Percentiles rank a stretch among this genome's conserved stretches.
Conservation (phyloP, 23 tunicate species). For the Styela plicata region DNA sequence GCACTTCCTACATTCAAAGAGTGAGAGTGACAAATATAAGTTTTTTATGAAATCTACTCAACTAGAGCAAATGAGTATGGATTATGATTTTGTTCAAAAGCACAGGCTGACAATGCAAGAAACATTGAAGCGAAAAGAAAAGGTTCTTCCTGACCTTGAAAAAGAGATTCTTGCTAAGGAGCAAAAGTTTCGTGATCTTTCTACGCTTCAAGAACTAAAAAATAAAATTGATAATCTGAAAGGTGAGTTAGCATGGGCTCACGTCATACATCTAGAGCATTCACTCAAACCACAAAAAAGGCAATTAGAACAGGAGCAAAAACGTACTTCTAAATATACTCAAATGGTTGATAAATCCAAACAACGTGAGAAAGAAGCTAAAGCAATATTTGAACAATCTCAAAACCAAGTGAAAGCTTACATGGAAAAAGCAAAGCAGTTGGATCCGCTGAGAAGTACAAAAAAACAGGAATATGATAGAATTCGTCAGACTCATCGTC, state of each 20-base stretch:
- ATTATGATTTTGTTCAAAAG: slow-evolving; percentile 71
- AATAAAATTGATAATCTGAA: slow-evolving; percentile 49
- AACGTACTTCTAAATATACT: slow-evolving; percentile 52
- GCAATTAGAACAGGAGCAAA: slow-evolving; percentile 60
- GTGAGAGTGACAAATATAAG: slow-evolving; percentile 82
- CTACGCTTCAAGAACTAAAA: slow-evolving; percentile 67
- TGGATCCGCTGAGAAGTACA: slow-evolving; percentile 49
- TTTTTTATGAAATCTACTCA: slow-evolving; percentile 87
- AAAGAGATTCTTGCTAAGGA: slow-evolving; percentile 75
- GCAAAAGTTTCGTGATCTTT: slow-evolving; percentile 53
- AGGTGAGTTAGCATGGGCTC: slow-evolving; percentile 85
- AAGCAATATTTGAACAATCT: slow-evolving; percentile 48
- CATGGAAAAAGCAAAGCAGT: slow-evolving; percentile 52
- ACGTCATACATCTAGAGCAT: slow-evolving; percentile 74
- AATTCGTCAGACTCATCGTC: slow-evolving; percentile 14
- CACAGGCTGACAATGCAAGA: slow-evolving; percentile 45
- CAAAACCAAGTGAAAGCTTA: slow-evolving; percentile 56
- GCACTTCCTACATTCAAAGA: slow-evolving; percentile 82
- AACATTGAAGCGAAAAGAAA: slow-evolving; percentile 52
- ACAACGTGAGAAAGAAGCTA: slow-evolving; percentile 37
- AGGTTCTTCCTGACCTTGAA: slow-evolving; percentile 59
- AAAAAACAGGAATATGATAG: slow-evolving; percentile 30
- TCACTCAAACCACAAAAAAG: slow-evolving; percentile 41
- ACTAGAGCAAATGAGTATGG: slow-evolving; percentile 71
- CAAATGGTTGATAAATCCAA: slow-evolving; percentile 48